Conservation (phyloP, 92 coral and sea anemone species). For the Isaurus tuberculatus region DNA sequence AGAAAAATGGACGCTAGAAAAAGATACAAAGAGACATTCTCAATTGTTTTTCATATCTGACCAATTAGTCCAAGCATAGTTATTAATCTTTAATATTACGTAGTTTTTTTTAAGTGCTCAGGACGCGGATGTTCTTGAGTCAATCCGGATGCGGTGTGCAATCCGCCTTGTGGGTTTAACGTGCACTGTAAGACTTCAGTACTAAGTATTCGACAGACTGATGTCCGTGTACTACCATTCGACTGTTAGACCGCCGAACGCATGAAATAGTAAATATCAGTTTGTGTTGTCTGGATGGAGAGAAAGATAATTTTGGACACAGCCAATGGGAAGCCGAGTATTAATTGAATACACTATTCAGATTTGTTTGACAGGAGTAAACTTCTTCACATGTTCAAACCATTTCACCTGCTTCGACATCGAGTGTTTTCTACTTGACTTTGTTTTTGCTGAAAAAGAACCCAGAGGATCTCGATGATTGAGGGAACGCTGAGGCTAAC, state of each 20-base stretch:
- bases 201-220: not conserved
- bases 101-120: not conserved
- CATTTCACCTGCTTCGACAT: conserved; percentile 34
- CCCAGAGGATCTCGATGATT: conserved; percentile 8
- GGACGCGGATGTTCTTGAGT: not conserved
- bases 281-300: conserved; percentile 39
- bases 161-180: not conserved
- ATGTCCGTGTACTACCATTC: not conserved
- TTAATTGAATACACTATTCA: conserved; percentile 36
- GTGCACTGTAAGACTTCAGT: not conserved
- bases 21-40: not conserved
- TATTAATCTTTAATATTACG: conserved; percentile 35
- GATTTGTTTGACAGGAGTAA: conserved; percentile 25
- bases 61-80: conserved; percentile 29
- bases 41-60: not conserved
- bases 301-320: conserved; percentile 12
- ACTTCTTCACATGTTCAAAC: conserved; percentile 26
- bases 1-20: not conserved
- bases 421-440: conserved; percentile 30
- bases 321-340: conserved; percentile 39
- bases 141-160: not conserved
- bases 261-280: conserved; percentile 11
- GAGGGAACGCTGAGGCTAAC: conserved; percentile 24
- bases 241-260: not conserved
- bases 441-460: not conserved